Evolutionary conservation across 2,797 vertebrate species (phyloP).

Genomic region (Microchirus variegatus): DNA sequence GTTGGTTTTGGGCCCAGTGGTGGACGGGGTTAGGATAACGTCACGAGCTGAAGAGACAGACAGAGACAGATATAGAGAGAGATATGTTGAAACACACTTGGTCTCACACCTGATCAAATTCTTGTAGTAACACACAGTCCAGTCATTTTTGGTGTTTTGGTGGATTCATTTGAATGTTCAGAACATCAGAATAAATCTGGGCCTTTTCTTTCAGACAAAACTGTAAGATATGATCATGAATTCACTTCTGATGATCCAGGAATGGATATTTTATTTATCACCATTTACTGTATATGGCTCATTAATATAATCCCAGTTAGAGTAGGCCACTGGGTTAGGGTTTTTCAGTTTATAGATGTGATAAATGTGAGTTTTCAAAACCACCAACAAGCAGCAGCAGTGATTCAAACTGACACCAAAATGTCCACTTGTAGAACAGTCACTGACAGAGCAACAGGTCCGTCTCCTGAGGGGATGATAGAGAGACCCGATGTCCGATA

Average conservation of each 20-base stretch:
- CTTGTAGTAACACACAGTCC: slow-evolving; percentile 12
- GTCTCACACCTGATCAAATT: slow-evolving; percentile 26
- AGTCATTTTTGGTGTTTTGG: neutral
- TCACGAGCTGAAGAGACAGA: slow-evolving; percentile 31
- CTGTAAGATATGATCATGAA: slow-evolving; percentile 15
- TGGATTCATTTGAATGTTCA: neutral
- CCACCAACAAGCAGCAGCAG: neutral
- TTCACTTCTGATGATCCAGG: slow-evolving; percentile 12
- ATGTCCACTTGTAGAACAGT: slow-evolving; percentile 15
- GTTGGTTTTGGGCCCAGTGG: slow-evolving; percentile 49
- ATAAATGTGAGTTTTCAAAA: no score
- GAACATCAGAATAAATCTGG: neutral
- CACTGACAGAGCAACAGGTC: slow-evolving; percentile 42
- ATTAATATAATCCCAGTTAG: neutral
- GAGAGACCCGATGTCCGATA: slow-evolving; percentile 48
- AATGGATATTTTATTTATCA: slow-evolving; percentile 9
- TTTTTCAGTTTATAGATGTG: no score
- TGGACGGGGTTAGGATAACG: slow-evolving; percentile 33
- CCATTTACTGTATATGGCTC: slow-evolving; percentile 6
- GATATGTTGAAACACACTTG: neutral
- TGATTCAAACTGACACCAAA: slow-evolving; percentile 26
- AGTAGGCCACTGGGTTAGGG: no score
- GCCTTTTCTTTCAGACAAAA: neutral
- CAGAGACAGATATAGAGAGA: neutral
- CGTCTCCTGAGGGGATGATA: slow-evolving; percentile 38